Conservation (phyloP, 2,113 vertebrate species). For the Puma concolor region DNA sequence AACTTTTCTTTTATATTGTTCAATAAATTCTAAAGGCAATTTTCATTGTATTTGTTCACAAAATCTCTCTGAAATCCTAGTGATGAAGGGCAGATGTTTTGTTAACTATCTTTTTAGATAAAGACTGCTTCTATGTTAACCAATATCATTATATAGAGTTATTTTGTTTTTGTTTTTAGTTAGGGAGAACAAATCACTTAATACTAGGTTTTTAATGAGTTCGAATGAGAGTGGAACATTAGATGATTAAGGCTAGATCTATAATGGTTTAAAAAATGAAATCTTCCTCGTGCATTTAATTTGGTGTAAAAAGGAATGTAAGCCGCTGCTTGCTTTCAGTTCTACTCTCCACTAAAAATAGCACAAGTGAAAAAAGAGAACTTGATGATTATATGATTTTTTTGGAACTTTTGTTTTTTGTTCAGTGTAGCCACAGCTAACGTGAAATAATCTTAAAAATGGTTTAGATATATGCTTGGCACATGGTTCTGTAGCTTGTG, state of each 20-base stretch:
- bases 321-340: neutral
- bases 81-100: neutral
- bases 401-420: neutral
- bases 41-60: neutral
- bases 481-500: conserved; percentile 74
- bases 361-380: conserved; percentile 12
- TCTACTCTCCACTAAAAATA: conserved; percentile 55
- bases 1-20: conserved; percentile 17
- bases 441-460: neutral
- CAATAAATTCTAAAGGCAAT: conserved; percentile 39
- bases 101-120: neutral
- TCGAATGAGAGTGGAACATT: neutral
- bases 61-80: neutral
- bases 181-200: neutral
- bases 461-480: conserved; percentile 59
- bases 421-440: conserved; percentile 13
- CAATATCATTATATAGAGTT: neutral
- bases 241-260: neutral
- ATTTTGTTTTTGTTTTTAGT: conserved; percentile 5
- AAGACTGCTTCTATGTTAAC: neutral
- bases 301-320: conserved; percentile 20
- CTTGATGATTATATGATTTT: neutral
- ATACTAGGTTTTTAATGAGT: conserved; percentile 20
- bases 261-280: conserved; percentile 7
- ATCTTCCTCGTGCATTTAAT: conserved; percentile 35